These are phyloP conservation scores for Hypsopygia costalis DNA, from an alignment of 2,888 invertebrate species.

Conservation along the genomic window DNA sequence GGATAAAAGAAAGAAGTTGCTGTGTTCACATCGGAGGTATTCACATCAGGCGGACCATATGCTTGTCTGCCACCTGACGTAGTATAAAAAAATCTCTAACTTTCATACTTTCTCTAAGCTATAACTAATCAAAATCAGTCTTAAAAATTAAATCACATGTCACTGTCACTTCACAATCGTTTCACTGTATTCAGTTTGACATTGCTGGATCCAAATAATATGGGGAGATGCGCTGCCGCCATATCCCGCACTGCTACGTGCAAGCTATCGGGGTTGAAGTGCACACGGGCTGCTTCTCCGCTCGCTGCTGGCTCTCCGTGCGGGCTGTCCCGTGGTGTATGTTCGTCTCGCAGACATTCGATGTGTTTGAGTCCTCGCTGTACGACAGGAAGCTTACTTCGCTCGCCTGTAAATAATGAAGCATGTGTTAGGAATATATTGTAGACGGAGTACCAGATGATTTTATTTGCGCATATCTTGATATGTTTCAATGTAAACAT, in stretches of 20 bases:
- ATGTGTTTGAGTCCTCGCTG: conserved; percentile 74
- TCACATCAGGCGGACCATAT: too few species aligned
- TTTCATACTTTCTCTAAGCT: too few species aligned
- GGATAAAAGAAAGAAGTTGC: too few species aligned
- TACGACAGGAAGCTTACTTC: conserved; percentile 63
- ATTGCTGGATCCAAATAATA: conserved; percentile 58
- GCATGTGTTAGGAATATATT: not conserved
- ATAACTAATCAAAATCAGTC: not conserved
- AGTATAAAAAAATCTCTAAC: too few species aligned
- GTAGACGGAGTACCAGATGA: not conserved
- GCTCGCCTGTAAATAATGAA: conserved; percentile 51
- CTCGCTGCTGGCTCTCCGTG: conserved; percentile 21
- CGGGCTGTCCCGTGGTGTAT: conserved; percentile 39
- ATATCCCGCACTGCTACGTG: conserved; percentile 70
- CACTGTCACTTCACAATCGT: conserved; percentile 28
- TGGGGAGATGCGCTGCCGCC: conserved; percentile 63
- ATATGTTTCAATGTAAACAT: too few species aligned
- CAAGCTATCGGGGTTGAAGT: conserved; percentile 58
- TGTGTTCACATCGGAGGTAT: too few species aligned
- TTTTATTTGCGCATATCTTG: too few species aligned
- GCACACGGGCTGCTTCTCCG: conserved; percentile 40
- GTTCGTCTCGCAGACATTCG: conserved; percentile 62
- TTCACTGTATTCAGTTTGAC: conserved; percentile 36
- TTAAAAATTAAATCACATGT: conserved; percentile 13
- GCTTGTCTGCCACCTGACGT: not conserved